Conservation (phyloP, 2,113 vertebrate genomes). For the Trogon surrucura region DNA sequence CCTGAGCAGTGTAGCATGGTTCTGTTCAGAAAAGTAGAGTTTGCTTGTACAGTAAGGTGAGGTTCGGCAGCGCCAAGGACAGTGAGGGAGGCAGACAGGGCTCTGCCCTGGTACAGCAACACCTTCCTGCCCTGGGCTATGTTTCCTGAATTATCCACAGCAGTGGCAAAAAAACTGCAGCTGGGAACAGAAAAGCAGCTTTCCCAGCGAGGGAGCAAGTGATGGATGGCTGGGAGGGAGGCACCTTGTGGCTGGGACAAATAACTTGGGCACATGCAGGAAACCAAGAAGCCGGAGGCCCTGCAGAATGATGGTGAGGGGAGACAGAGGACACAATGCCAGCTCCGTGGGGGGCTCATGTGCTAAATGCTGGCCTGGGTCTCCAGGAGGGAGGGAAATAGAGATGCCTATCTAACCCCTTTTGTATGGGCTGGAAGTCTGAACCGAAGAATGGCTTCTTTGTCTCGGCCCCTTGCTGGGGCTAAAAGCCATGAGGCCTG, state of each 20-base stretch:
- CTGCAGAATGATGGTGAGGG: fast-evolving
- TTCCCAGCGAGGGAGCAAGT: neutral
- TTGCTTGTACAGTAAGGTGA: neutral
- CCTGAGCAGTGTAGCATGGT: fast-evolving
- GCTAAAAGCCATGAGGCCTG: constrained; percentile 1
- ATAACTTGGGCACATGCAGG: fast-evolving
- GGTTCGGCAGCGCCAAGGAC: neutral
- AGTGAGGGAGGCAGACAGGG: neutral
- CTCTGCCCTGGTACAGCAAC: neutral
- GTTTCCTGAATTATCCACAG: fast-evolving
- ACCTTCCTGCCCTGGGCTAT: neutral
- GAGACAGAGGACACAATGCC: neutral
- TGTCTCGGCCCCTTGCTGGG: neutral
- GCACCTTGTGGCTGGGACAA: neutral
- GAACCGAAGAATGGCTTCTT: constrained; percentile 14
- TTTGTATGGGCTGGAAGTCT: neutral
- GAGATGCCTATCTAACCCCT: neutral
- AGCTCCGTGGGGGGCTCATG: neutral
- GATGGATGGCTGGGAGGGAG: neutral
- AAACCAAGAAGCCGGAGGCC: neutral
- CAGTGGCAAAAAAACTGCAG: neutral
- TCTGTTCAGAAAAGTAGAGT: neutral
- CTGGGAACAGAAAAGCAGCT: neutral
- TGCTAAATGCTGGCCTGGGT: neutral
- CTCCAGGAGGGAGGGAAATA: neutral